Evolutionary conservation across 53 echinoderm and acorn worm species (phyloP), one percentile per base, ranked within the genome.

Genomic region (Zoroaster sp.): DNA sequence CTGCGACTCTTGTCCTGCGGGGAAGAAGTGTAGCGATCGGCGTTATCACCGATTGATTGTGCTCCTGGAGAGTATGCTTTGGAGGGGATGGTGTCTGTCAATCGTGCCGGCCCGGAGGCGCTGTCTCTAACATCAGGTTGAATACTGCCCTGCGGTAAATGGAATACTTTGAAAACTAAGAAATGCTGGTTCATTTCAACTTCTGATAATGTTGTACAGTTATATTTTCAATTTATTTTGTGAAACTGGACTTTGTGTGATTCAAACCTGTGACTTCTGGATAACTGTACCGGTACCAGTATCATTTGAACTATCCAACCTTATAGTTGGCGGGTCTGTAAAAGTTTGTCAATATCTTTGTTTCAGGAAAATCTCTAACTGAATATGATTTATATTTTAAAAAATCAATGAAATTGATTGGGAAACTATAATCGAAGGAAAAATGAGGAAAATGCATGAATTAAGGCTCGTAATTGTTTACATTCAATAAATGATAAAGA

Each of bases 51-150:
- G n/a, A n/a, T n/a, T n/a, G n/a, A n/a, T n/a, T n/a, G n/a, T n/a
- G n/a, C n/a, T n/a, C n/a, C n/a, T 33, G 99, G 99, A 34, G 90
- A 98, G 71, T 98, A 98, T 34, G 94, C 99, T 45, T 35, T 91
- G 40, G 55, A 78, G 20, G 98, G 38, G 94, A 89, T 52, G 95
- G 68, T 15, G 92, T 92, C 0, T 98, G 98, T 36, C 80, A 75
- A 68, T 11, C 82, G 2, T 98, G 98, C 68, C 94, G 5, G 91
- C 83, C 1, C 95, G 98, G 3, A 90, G 91, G 14, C 72, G 94
- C 69, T 98, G 98, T 40, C 95, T 95, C 1, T 95, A 0, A 80
- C 93, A 0, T 87, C 87, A 23, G 81, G 79, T 93, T 31, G 92
- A 96, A 51, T 88, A 93, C 47, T 98, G 98, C 54, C 88, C 95